A percentile compares a stretch with the other conserved stretches of the same genome.
These are phyloP conservation scores for Ia io DNA, from an alignment of 2,113 vertebrate species.

Conservation along the genomic window DNA sequence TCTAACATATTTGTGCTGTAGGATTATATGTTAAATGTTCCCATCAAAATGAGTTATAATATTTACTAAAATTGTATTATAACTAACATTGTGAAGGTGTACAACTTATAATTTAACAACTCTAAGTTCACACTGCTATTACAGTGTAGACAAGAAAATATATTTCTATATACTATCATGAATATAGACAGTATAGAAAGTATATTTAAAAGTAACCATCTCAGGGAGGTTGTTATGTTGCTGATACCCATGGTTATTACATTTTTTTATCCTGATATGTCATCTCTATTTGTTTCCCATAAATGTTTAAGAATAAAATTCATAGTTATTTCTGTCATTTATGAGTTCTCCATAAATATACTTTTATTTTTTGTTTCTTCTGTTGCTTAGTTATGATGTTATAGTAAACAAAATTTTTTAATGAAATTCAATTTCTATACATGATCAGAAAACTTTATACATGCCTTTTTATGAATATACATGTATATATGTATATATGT, in stretches of 20 bases:
- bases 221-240: neutral
- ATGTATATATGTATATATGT: neutral
- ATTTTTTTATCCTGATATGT: slow-evolving; percentile 13
- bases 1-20: neutral
- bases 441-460: neutral
- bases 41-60: neutral
- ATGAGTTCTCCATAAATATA: neutral
- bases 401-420: slow-evolving; percentile 23
- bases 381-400: neutral
- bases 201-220: neutral
- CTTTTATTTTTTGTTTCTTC: neutral
- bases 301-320: neutral
- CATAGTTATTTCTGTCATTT: neutral
- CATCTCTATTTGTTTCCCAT: neutral
- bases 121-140: neutral
- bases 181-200: neutral
- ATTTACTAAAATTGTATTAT: neutral
- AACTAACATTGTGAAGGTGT: neutral
- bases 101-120: neutral
- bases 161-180: neutral
- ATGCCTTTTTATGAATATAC: neutral
- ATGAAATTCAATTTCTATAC: slow-evolving; percentile 21
- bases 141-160: neutral
- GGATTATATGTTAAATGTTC: neutral
- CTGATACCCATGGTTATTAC: neutral